Percentiles rank a stretch among this genome's conserved stretches.
phyloP scores from a whole-genome alignment of 2,113 vertebrate genomes.

The Phylloscopus trochiloides region DNA sequence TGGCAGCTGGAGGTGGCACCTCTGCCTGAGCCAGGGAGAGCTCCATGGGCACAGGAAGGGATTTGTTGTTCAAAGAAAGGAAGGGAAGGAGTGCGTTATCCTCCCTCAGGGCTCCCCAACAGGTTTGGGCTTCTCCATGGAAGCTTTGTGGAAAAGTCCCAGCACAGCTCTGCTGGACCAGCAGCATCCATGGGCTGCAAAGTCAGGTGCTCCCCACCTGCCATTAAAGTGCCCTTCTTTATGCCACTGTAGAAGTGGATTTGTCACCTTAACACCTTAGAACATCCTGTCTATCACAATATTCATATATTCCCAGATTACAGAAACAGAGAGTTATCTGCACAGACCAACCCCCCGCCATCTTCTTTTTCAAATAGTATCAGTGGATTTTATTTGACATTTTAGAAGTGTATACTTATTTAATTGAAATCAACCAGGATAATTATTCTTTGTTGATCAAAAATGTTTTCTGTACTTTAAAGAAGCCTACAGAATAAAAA shows the following conservation, averaged over 20 bases:
- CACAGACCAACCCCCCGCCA: neutral
- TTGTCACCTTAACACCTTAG: neutral
- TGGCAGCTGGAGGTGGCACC: neutral
- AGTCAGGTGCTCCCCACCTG: neutral
- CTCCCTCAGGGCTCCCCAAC: neutral
- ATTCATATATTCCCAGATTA: neutral
- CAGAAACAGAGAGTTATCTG: neutral
- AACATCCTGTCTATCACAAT: neutral
- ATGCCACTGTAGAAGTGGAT: neutral
- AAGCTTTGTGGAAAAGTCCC: neutral
- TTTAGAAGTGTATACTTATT: neutral
- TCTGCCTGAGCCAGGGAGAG: neutral
- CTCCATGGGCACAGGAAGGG: neutral
- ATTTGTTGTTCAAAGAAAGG: neutral
- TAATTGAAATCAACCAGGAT: conserved; percentile 11
- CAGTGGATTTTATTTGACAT: neutral
- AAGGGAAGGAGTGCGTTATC: fast-evolving
- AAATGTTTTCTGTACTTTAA: conserved; percentile 1
- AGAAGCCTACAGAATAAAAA: conserved; percentile 22
- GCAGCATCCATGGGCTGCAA: neutral
- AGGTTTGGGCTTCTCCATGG: neutral
- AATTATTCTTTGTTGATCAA: conserved; percentile 8
- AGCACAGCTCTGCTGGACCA: neutral
- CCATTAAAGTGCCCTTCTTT: neutral
- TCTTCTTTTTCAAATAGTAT: neutral